phyloP scores from a whole-genome alignment of 2,888 invertebrate species.

The Pristionchus mayeri region DNA sequence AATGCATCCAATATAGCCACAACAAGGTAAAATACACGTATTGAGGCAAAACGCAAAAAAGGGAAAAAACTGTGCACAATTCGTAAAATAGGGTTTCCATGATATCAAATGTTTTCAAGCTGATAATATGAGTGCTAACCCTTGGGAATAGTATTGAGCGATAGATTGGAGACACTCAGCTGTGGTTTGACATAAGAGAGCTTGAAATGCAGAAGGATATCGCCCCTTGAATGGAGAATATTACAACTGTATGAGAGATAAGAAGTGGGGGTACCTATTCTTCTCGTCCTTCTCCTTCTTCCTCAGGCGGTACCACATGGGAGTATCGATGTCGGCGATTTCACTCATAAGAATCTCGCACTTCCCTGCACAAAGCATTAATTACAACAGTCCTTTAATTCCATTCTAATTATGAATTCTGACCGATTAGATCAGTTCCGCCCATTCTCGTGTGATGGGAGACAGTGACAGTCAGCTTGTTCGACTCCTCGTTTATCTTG shows the following conservation, averaged over 20 bases:
- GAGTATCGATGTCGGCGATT: conserved; percentile 11
- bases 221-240: no score
- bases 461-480: conserved; percentile 36
- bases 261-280: conserved; percentile 58
- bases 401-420: not conserved
- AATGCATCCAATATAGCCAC: no score
- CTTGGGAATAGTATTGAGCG: conserved; percentile 64
- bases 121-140: conserved; percentile 49
- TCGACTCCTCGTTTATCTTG: conserved; percentile 46
- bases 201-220: conserved; percentile 61
- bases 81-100: no score
- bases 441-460: conserved; percentile 45
- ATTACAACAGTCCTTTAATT: not conserved
- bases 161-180: conserved; percentile 65
- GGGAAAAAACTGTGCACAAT: no score
- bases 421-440: conserved; percentile 39
- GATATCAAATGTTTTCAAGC: no score
- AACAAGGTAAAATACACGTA: no score
- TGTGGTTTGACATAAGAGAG: conserved; percentile 65
- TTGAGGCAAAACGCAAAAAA: no score
- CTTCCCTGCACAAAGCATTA: conserved; percentile 2
- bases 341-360: conserved; percentile 21
- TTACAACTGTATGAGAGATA: no score
- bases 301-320: conserved; percentile 55
- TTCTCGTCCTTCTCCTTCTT: conserved; percentile 65